These are phyloP conservation scores for Mamestra configurata DNA, from an alignment of 1,140 invertebrate species.

Conservation along the genomic window DNA sequence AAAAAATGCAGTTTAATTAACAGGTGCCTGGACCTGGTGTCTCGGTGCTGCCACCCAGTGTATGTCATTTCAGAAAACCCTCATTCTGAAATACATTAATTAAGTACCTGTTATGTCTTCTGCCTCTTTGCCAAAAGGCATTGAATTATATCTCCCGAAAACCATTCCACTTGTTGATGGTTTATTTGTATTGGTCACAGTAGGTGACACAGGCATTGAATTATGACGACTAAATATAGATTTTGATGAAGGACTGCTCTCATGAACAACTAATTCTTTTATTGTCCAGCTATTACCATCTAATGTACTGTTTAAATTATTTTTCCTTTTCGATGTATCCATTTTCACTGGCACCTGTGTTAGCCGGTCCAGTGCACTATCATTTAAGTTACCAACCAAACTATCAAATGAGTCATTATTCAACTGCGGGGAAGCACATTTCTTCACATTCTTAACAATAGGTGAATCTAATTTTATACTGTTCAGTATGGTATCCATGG, in stretches of 20 bases:
- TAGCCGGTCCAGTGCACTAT: conserved; percentile 81
- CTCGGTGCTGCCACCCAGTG: no score
- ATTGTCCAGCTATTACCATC: conserved; percentile 59
- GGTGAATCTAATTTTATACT: conserved; percentile 80
- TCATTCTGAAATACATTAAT: conserved; percentile 9
- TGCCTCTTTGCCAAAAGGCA: conserved; percentile 78
- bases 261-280: conserved; percentile 67
- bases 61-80: no score
- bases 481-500: conserved; percentile 77
- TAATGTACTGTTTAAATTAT: conserved; percentile 53
- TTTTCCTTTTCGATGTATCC: conserved; percentile 55
- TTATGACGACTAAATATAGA: conserved; percentile 78
- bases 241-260: conserved; percentile 70
- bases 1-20: no score
- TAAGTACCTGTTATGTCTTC: conserved; percentile 60
- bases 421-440: conserved; percentile 67
- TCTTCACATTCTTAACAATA: conserved; percentile 66
- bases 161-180: conserved; percentile 75
- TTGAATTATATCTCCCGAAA: conserved; percentile 82
- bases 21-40: no score
- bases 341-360: conserved; percentile 75
- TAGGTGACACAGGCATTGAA: conserved; percentile 85
- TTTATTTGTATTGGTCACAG: conserved; percentile 64
- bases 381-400: conserved; percentile 84
- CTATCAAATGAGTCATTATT: conserved; percentile 87